Base-by-base conservation (phyloP, 2,113 vertebrate species). In the Actinemys pallida region DNA sequence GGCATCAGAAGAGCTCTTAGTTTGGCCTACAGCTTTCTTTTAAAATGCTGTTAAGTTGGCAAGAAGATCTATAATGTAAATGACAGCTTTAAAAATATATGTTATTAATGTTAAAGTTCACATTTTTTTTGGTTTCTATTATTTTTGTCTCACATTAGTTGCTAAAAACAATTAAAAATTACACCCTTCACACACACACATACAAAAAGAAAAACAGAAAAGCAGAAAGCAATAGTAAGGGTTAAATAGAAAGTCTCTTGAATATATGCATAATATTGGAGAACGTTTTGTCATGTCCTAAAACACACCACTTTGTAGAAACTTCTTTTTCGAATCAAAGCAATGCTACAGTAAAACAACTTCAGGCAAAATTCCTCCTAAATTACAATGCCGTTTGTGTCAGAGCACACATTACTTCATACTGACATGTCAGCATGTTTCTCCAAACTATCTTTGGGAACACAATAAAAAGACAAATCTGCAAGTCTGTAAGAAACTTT, bases 371-470 rank as follows among this genome's bases (percentile, higher is more conserved):
- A 94, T 96, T 96, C 93, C 92, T 96, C 93, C 92, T 90, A 85
- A 95, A 92, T 93, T 95, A 97, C 85, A 87, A 90, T 1, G 53
- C 92, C 45, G 69, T 92, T 81, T 97, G 93, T 98, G 97, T 98
- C 96, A 98, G 94, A 98, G 97, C 1, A 3, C 93, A 97, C 91
- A 97, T 97, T 96, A 98, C 96, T 97, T 97, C 93, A 86, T 84
- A 96, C 94, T 95, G 90, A 96, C 95, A 97, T 97, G 97, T 96
- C 97, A 92, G 88, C 49, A 81, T 81, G 72, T 62, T 95, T 90
- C 65, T 95, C 81, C 82, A 97, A 97, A 96, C 90, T 92, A 19
- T 86, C 96, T 97, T 92, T 87, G 95, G 93, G 94, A 96, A 94
- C 89, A 22, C 5, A n/a, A 90, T 82, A 89, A 95, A 97, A 95